These are phyloP conservation scores for Mesitornis unicolor DNA, from an alignment of 2,113 vertebrate species.

Conservation along the genomic window DNA sequence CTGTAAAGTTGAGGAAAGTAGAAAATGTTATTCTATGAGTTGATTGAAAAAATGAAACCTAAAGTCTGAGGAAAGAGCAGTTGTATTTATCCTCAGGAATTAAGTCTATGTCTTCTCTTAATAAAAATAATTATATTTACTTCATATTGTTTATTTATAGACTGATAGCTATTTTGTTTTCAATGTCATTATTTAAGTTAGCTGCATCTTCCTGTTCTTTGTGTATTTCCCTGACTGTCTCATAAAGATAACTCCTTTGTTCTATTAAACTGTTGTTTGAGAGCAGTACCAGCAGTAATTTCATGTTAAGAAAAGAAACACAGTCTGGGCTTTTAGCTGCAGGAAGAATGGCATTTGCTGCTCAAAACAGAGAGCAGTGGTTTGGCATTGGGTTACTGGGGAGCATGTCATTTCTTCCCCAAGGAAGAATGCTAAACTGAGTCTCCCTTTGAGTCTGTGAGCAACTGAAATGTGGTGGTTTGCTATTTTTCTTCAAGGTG, in stretches of 20 bases:
- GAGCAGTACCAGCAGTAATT: slow-evolving; percentile 35
- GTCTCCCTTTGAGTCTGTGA: neutral
- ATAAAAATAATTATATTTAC: neutral
- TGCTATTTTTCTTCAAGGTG: neutral
- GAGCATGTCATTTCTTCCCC: slow-evolving; percentile 29
- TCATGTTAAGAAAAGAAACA: slow-evolving; percentile 44
- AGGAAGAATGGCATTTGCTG: slow-evolving; percentile 12
- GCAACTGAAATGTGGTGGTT: neutral
- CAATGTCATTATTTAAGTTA: slow-evolving; percentile 45
- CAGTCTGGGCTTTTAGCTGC: neutral
- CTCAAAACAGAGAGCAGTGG: slow-evolving; percentile 17
- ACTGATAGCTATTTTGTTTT: neutral
- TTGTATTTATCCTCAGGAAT: neutral
- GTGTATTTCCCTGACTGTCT: slow-evolving; percentile 38
- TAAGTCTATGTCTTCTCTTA: neutral
- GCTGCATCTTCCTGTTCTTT: slow-evolving; percentile 46
- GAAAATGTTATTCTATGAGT: neutral
- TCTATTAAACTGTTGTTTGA: slow-evolving; percentile 42
- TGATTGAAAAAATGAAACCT: neutral
- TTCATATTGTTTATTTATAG: slow-evolving; percentile 42
- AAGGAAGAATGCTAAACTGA: neutral
- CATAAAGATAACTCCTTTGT: slow-evolving; percentile 62
- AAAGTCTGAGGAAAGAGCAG: neutral
- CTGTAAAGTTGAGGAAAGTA: neutral
- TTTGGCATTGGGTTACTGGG: slow-evolving; percentile 2